These are phyloP conservation scores for Coreoperca whiteheadi DNA, from an alignment of 2,113 vertebrate genomes.

Conservation along the genomic window DNA sequence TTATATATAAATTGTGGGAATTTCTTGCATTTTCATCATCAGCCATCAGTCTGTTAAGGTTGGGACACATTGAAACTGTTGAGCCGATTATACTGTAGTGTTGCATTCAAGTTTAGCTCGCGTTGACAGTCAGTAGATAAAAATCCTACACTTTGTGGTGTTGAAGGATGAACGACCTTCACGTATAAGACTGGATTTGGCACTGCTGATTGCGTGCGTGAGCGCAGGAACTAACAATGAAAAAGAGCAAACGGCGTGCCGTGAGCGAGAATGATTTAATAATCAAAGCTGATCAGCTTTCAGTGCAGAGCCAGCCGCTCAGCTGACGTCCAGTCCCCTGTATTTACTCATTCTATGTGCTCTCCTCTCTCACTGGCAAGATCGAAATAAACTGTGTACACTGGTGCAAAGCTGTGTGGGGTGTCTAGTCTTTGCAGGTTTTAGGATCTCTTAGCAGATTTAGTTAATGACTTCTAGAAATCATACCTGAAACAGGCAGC, in stretches of 20 bases:
- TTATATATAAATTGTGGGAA: too few species aligned
- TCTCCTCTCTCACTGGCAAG: not conserved
- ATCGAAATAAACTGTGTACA: too few species aligned
- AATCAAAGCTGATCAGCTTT: conserved; percentile 25
- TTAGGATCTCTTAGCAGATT: not conserved
- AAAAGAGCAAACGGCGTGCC: not conserved
- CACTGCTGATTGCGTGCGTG: not conserved
- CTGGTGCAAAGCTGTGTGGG: not conserved
- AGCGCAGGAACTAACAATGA: not conserved
- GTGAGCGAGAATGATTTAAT: not conserved
- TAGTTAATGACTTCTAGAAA: not conserved
- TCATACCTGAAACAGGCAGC: not conserved
- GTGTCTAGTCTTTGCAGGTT: not conserved
- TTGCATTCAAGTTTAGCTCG: not conserved
- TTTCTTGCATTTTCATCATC: not conserved
- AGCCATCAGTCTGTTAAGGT: not conserved
- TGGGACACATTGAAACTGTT: not conserved
- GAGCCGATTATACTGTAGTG: not conserved
- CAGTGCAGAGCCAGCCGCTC: conserved; percentile 6
- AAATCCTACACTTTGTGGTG: not conserved
- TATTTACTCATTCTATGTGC: not conserved
- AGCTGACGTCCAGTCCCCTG: not conserved
- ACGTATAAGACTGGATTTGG: not conserved
- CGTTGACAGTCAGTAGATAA: not conserved
- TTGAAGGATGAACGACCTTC: not conserved